phyloP scores from a whole-genome alignment of 1,140 invertebrate genomes.

The Caligus rogercresseyi region DNA sequence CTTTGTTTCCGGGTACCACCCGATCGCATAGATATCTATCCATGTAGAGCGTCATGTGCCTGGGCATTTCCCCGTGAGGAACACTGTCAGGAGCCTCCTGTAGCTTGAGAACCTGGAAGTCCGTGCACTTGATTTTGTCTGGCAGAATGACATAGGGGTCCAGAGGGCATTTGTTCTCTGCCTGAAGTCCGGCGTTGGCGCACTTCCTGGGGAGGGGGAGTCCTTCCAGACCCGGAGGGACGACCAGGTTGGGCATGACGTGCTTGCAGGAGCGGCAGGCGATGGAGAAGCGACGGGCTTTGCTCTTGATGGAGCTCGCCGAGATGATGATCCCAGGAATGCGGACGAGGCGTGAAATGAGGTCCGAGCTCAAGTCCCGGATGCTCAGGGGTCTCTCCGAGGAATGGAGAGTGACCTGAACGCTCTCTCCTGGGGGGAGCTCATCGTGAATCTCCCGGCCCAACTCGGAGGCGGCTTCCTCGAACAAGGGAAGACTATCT shows the following conservation, averaged over 20 bases:
- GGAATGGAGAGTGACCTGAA: constrained; percentile 40
- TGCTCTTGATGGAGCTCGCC: constrained; percentile 79
- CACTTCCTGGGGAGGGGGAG: constrained; percentile 91
- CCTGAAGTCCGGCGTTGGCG: constrained; percentile 64
- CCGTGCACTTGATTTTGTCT: constrained; percentile 91
- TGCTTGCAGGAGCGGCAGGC: constrained; percentile 87
- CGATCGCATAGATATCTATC: constrained; percentile 86
- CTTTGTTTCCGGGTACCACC: constrained; percentile 87
- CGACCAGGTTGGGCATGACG: constrained; percentile 65
- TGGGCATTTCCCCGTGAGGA: constrained; percentile 94
- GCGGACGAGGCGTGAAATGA: constrained; percentile 52
- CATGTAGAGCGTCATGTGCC: constrained; percentile 85
- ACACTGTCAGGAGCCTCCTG: constrained; percentile 93
- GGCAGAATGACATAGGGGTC: constrained; percentile 96
- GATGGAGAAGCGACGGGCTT: constrained; percentile 83
- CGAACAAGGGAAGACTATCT: constrained; percentile 82
- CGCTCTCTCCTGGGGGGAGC: constrained; percentile 71
- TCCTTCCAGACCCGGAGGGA: constrained; percentile 90
- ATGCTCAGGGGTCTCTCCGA: background rate
- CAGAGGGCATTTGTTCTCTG: constrained; percentile 72
- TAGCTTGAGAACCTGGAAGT: constrained; percentile 69
- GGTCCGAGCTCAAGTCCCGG: constrained; percentile 7
- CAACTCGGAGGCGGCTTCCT: constrained; percentile 91
- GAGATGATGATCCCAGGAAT: constrained; percentile 89
- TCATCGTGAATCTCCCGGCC: constrained; percentile 90